Base-by-base conservation (phyloP, 2,113 vertebrate genomes). In the Eretmochelys imbricata region DNA sequence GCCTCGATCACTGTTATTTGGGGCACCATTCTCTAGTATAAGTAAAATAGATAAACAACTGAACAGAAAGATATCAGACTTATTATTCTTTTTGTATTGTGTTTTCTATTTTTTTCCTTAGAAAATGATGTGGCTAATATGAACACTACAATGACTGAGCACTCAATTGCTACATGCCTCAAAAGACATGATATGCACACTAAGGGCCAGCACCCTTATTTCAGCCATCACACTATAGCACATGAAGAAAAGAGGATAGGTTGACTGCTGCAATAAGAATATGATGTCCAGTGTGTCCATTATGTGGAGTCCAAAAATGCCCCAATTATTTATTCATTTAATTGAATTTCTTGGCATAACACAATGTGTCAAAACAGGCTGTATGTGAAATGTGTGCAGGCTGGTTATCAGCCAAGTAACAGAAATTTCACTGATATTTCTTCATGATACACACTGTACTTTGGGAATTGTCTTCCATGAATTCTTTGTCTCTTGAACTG, bases 271-370 rank as follows among this genome's bases (percentile, higher is more conserved):
- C 10, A 84, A 79, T 79, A 72, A 12, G 31, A 89, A 86, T 49
- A 86, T 50, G 55, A 65, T 89, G 54, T 90, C 38, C 17, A 95
- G 2, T 55, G 85, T 29, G 57, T 88, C 35, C 22, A 96, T 2
- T 55, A 87, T 31, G 4, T 46, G 9, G 14, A 83, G 90, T 76
- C 49, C 46, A 93, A 88, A 91, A 92, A 55, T 8, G 2, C 9
- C 82, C 48, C 31, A 82, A 93, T 91, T 87, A 92, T 92, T 92
- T 50, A 87, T n/a, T 76, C 13, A 90, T n/a, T 79, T 94, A 91
- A 95, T 25, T 84, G 82, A 92, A 95, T 93, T 17, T 12, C 31
- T 80, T 81, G 16, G 82, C 92, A 88, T 78, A 94, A 85, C 38
- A 6, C 35, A 88, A 80, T 24, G 75, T 83, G 55, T 53, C 50